Conservation (phyloP, 2,113 vertebrate species). For the Gila orcuttii region DNA sequence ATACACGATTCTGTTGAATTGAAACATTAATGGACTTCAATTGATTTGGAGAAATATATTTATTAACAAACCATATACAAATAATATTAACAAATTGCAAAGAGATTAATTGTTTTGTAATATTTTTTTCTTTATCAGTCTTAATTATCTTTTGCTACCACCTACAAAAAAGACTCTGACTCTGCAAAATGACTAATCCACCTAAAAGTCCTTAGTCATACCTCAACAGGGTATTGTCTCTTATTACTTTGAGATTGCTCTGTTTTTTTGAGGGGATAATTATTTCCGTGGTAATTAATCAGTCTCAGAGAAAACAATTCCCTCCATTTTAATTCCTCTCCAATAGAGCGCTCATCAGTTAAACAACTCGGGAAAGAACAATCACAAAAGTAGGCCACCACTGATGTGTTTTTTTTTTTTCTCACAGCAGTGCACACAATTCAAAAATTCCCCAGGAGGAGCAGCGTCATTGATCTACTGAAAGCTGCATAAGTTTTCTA, state of each 20-base stretch:
- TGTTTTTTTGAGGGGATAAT: constrained; percentile 54
- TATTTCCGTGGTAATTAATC: constrained; percentile 64
- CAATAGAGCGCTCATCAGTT: constrained; percentile 52
- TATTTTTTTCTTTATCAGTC: neutral
- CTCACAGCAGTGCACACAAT: constrained; percentile 54
- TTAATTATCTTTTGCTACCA: neutral
- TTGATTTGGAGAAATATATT: too few relatives aligned
- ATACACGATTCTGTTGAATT: too few relatives aligned
- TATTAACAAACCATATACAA: too few relatives aligned
- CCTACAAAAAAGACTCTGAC: constrained; percentile 24
- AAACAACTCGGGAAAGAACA: constrained; percentile 56
- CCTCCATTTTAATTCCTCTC: constrained; percentile 48
- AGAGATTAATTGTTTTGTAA: neutral
- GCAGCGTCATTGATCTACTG: constrained; percentile 61
- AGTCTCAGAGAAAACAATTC: constrained; percentile 46
- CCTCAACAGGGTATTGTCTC: constrained; percentile 56
- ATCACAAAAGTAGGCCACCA: constrained; percentile 62
- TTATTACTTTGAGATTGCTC: constrained; percentile 62
- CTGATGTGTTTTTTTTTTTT: constrained; percentile 38
- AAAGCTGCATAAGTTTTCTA: constrained; percentile 62
- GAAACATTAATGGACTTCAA: too few relatives aligned
- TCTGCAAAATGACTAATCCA: constrained; percentile 7
- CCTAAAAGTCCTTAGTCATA: constrained; percentile 39
- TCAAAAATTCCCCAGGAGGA: constrained; percentile 58
- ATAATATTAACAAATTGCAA: neutral